phyloP scores from a whole-genome alignment of 1,140 invertebrate species.

The Conus ventricosus region DNA sequence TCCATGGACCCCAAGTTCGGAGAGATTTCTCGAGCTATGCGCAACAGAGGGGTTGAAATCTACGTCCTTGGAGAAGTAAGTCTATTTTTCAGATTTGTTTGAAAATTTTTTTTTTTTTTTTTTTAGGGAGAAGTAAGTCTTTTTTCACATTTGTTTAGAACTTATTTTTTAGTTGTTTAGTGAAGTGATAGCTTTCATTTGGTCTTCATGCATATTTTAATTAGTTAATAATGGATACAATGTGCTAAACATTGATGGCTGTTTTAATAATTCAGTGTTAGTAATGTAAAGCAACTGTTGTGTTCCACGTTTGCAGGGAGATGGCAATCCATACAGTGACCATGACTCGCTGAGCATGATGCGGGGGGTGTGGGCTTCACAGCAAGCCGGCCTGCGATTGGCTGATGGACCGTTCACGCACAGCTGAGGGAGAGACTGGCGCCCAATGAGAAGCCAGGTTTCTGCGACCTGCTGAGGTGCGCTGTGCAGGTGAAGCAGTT shows the following conservation, averaged over 20 bases:
- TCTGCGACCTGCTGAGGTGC: conserved; percentile 79
- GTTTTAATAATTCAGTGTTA: too few species aligned
- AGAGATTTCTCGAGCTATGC: conserved; percentile 98
- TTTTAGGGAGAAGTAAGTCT: too few species aligned
- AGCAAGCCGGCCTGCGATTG: conserved; percentile 58
- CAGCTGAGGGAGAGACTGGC: conserved; percentile 53
- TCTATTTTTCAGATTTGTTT: background rate
- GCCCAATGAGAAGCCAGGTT: conserved; percentile 60
- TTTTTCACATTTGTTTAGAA: too few species aligned
- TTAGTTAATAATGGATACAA: too few species aligned
- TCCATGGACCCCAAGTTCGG: conserved; percentile 94
- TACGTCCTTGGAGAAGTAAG: conserved; percentile 79
- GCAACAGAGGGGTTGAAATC: conserved; percentile 97
- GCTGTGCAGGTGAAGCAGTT: conserved; percentile 81
- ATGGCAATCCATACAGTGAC: conserved; percentile 53
- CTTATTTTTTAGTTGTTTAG: too few species aligned
- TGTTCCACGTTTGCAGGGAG: conserved; percentile 53
- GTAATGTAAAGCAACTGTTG: background rate
- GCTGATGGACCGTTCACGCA: conserved; percentile 58
- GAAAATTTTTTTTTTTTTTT: background rate
- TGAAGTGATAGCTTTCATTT: too few species aligned
- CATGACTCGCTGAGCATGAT: conserved; percentile 60
- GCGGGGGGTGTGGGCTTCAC: conserved; percentile 56
- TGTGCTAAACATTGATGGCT: too few species aligned
- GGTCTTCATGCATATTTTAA: too few species aligned